Evolutionary conservation across 2,888 invertebrate genomes (phyloP), one percentile per base, ranked within the genome.

Genomic region (Orthosia gothica): DNA sequence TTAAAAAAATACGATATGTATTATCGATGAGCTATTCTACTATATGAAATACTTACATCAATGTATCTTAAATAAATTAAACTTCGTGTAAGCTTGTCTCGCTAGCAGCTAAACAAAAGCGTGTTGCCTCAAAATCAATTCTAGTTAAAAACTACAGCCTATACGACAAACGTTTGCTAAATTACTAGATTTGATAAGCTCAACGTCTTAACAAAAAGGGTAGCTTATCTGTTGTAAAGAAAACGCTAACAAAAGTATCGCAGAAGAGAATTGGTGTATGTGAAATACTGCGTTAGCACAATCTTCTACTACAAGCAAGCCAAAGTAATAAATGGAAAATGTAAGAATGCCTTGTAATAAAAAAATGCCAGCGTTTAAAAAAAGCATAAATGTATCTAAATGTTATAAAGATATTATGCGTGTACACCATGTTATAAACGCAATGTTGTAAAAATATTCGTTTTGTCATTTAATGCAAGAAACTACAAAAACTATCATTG

Each of bases 321-420:
- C 5, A 26, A 63, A 45, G 9, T 16, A 49, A 40, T 40, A n/a
- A 54, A 52, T 20, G 15, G 5, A 32, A 40, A 32, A 18, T 66
- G 16, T 45, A 9, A 40, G 23, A 23, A 49, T 47, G 23, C 23
- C 20, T 50, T 45, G 49, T 79, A 16, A 47, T 76, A 57, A 26
- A 58, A 64, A 32, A 16, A 23, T 26, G 74, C 40, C 40, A 9
- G 40, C 40, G 40, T 40, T 9, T 40, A 64, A 73, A 32, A n/a
- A 16, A 23, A 20, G 74, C 74, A 80, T 77, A 66, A 65, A 23
- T 9, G 7, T 18, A 49, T 20, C 18, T 71, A 63, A 66, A 66
- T 62, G 18, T 65, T 47, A 62, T n/a, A 32, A 55, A 80, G 16
- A 58, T 62, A 47, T 20, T 72, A 66, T 57, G 49, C 45, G 26